Evolutionary conservation across 1,140 invertebrate species (phyloP).

Genomic region (Bombus affinis): DNA sequence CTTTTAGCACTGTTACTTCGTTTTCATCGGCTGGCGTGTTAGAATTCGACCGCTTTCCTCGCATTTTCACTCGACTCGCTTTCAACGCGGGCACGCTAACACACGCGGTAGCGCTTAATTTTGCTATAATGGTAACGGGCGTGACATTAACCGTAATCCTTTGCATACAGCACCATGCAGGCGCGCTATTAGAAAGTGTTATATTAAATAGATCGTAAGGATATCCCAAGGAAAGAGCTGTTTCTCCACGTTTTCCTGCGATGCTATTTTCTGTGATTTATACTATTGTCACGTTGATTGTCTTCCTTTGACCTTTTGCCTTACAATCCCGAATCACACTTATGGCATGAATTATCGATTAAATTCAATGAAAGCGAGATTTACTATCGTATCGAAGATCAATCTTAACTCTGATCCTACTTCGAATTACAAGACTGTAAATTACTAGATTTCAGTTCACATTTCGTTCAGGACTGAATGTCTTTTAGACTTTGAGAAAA

Average conservation of each 20-base stretch:
- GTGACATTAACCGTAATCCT: slow-evolving; percentile 21
- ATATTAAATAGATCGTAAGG: not conserved
- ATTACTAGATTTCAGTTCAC: too few relatives aligned
- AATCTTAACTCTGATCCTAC: not conserved
- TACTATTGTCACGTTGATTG: not conserved
- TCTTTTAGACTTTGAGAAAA: not conserved
- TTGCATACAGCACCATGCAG: not conserved
- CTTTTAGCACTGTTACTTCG: not conserved
- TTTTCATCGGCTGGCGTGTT: not conserved
- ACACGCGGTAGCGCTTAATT: not conserved
- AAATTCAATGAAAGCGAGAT: not conserved
- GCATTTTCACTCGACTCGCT: not conserved
- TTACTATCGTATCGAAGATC: not conserved
- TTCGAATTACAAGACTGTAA: not conserved
- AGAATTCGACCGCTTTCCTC: not conserved
- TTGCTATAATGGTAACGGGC: not conserved
- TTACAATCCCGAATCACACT: not conserved
- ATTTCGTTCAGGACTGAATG: not conserved
- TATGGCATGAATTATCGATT: not conserved
- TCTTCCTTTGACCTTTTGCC: not conserved
- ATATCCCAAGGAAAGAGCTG: not conserved
- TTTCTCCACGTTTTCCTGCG: not conserved
- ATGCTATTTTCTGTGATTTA: not conserved
- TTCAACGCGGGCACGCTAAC: not conserved
- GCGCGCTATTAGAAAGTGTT: not conserved